Evolutionary conservation across 2,888 invertebrate genomes (phyloP).

Genomic region (Drosophila cyrtoloma): DNA sequence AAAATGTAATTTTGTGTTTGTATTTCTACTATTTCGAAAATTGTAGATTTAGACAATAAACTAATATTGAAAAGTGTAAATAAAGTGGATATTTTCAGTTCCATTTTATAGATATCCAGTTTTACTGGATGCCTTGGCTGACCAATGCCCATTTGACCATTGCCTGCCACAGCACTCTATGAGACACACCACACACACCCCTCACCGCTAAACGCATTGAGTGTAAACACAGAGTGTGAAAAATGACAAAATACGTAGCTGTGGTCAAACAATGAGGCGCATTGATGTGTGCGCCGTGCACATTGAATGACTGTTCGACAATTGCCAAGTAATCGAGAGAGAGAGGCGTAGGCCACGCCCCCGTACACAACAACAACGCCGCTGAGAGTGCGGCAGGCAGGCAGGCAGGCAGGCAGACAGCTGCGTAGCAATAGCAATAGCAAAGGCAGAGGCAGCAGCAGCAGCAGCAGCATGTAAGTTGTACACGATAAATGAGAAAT

Average conservation of each 20-base stretch:
- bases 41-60: neutral
- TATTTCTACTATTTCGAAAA: neutral
- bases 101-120: neutral
- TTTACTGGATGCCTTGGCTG: neutral
- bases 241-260: conserved; percentile 22
- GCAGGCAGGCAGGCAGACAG: conserved; percentile 22
- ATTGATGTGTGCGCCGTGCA: conserved; percentile 39
- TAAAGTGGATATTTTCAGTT: neutral
- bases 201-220: neutral
- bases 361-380: neutral
- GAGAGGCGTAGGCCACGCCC: conserved; percentile 18
- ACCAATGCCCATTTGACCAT: neutral
- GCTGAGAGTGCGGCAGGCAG: conserved; percentile 26
- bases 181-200: neutral
- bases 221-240: conserved; percentile 15
- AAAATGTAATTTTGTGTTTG: neutral
- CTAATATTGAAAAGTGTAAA: neutral
- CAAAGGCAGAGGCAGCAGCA: conserved; percentile 16
- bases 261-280: conserved; percentile 62
- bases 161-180: neutral
- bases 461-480: conserved; percentile 73
- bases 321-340: conserved; percentile 30
- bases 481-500: conserved; percentile 84
- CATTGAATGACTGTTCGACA: conserved; percentile 51
- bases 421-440: conserved; percentile 15